Percentiles rank a stretch among this genome's conserved stretches.
phyloP scores from a whole-genome alignment of 53 echinoderm and acorn worm genomes.

The Temnopleurus reevesii region DNA sequence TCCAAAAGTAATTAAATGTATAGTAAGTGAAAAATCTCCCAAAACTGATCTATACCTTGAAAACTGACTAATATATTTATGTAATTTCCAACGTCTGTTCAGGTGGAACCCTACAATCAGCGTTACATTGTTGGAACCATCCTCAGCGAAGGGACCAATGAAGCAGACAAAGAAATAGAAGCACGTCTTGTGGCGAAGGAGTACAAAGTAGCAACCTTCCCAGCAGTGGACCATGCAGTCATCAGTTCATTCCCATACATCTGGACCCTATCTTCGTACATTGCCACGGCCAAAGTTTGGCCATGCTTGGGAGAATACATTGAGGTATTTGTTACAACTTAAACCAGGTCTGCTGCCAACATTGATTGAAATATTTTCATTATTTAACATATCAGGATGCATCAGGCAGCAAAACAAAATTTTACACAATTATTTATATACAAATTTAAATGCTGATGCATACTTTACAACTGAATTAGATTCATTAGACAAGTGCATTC shows the following conservation, averaged over 20 bases:
- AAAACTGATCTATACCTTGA: no score
- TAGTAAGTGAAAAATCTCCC: no score
- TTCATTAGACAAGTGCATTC: no score
- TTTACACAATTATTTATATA: no score
- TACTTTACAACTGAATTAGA: no score
- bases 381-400: no score
- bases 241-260: slow-evolving; percentile 73
- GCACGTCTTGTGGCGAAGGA: slow-evolving; percentile 41
- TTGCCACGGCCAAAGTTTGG: slow-evolving; percentile 60
- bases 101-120: slow-evolving; percentile 31
- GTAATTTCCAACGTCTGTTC: background rate
- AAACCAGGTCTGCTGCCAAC: no score
- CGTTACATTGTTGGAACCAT: slow-evolving; percentile 71
- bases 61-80: background rate
- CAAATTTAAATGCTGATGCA: no score
- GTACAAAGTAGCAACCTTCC: slow-evolving; percentile 70
- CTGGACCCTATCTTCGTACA: slow-evolving; percentile 67
- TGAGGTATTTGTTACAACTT: no score
- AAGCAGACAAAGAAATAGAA: slow-evolving; percentile 68
- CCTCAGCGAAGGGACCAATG: slow-evolving; percentile 67
- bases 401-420: no score
- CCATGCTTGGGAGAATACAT: slow-evolving; percentile 52
- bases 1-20: no score
- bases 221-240: slow-evolving; percentile 77
- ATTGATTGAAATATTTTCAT: no score